phyloP scores from a whole-genome alignment of 2,888 invertebrate genomes.

The Drosophila ustulata region DNA sequence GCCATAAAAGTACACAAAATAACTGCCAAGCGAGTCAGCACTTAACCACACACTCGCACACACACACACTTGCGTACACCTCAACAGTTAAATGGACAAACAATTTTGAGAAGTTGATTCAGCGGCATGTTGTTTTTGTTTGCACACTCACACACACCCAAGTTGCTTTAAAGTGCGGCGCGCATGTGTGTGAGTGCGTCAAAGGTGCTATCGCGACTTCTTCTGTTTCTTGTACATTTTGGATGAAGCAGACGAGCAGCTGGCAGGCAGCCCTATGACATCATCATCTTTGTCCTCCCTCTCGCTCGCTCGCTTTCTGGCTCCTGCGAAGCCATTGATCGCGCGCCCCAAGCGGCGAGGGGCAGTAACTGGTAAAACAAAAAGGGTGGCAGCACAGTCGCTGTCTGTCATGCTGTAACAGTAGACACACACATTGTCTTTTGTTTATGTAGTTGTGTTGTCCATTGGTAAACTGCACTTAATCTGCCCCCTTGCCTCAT shows the following conservation, averaged over 20 bases:
- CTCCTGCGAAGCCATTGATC: constrained; percentile 42
- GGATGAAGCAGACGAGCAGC: constrained; percentile 53
- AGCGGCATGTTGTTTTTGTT: constrained; percentile 69
- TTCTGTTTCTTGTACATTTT: constrained; percentile 9
- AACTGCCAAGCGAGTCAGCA: constrained; percentile 49
- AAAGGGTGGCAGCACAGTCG: constrained; percentile 21
- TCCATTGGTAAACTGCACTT: constrained; percentile 57
- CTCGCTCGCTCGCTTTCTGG: constrained; percentile 5
- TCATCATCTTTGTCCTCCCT: constrained; percentile 34
- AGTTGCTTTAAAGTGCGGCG: constrained; percentile 40
- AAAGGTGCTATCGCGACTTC: constrained; percentile 67
- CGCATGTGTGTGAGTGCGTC: constrained; percentile 59
- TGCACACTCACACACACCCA: constrained; percentile 47
- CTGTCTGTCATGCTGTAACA: constrained; percentile 40
- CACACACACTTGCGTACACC: constrained; percentile 21
- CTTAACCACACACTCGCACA: constrained; percentile 23
- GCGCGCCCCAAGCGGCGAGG: neutral
- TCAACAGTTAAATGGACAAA: constrained; percentile 56
- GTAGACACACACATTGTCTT: constrained; percentile 37
- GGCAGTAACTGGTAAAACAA: constrained; percentile 1
- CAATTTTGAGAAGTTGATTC: constrained; percentile 67
- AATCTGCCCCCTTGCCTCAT: constrained; percentile 38
- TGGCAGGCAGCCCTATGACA: constrained; percentile 51
- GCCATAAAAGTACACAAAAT: constrained; percentile 59
- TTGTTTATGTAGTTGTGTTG: constrained; percentile 41